A percentile compares a stretch with the other conserved stretches of the same genome.
Evolutionary conservation across 2,113 vertebrate species (phyloP).

Genomic region (Chloebia gouldiae): DNA sequence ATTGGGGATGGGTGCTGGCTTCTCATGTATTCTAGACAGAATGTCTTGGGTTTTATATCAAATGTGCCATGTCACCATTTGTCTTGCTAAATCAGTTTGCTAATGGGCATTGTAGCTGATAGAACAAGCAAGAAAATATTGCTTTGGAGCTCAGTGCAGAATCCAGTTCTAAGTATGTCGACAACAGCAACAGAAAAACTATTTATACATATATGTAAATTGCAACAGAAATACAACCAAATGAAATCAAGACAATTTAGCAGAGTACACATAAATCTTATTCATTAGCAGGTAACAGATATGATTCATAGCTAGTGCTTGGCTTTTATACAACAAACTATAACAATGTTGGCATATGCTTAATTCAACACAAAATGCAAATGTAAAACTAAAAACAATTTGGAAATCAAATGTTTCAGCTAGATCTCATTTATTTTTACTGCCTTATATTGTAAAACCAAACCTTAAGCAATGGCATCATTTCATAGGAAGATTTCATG

Average conservation of each 20-base stretch:
- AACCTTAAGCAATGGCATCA: background rate
- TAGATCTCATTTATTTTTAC: conserved; percentile 2
- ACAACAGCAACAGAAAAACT: background rate
- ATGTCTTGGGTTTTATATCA: background rate
- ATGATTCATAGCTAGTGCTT: background rate
- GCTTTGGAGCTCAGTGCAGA: background rate
- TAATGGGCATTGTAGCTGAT: background rate
- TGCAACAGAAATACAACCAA: background rate
- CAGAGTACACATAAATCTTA: background rate
- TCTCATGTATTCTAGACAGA: background rate
- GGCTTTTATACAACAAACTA: background rate
- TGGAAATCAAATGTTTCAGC: background rate
- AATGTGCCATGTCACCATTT: background rate
- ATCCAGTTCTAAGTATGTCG: background rate
- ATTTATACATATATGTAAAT: background rate
- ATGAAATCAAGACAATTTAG: conserved; percentile 7
- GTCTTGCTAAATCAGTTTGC: conserved; percentile 39
- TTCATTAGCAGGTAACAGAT: background rate
- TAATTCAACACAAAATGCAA: background rate
- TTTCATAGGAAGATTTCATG: background rate
- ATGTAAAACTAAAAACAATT: background rate
- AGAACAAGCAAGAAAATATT: background rate
- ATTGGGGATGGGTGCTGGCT: background rate
- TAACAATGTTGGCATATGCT: background rate
- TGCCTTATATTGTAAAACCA: background rate